Evolutionary conservation across 2,888 invertebrate species (phyloP), one percentile per base, ranked within the genome.

Genomic region (Thera obeliscata): DNA sequence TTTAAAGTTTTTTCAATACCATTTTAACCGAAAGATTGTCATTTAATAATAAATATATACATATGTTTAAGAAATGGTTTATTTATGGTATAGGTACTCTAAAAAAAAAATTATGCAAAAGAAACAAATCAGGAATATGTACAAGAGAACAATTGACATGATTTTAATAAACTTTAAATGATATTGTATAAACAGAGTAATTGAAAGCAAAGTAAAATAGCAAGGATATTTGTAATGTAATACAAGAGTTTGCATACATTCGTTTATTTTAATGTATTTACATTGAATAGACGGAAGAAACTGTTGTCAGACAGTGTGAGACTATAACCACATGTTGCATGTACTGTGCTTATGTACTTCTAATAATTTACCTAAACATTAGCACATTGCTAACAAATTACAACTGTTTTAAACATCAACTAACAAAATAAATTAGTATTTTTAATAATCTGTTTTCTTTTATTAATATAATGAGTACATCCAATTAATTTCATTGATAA

Each of bases 161-260:
- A 58, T 48, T 12, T 33, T 48, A 9, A 58, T 46, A 22, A 38
- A n/a, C 22, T 52, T 41, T 8, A 12, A 7, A 52, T 60, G 60
- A 46, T 33, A 0, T n/a, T 46, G 36, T 58, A 52, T 46, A 11
- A 5, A 64, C 54, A 54, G 43, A 58, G 12, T 56, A 12, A 52
- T 65, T 49, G 63, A 64, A 60, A 60, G 71, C 71, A 71, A 71
- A 68, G 22, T 68, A 69, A 65, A 61, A 12, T 52, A 71, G 66
- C 70, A 52, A 54, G 63, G 69, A 63, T 52, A 3, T 33, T 62
- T 49, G 35, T 49, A 61, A 58, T 58, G 61, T 48, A 63, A 59
- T 55, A 62, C 69, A 59, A 55, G 11, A 38, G 4, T 54, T 50
- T 58, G 48, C 38, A 64, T 66, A 60, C 50, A 69, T 66, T 60